Evolutionary conservation across 2,797 vertebrate genomes (phyloP).

Genomic region (Siniperca scherzeri): DNA sequence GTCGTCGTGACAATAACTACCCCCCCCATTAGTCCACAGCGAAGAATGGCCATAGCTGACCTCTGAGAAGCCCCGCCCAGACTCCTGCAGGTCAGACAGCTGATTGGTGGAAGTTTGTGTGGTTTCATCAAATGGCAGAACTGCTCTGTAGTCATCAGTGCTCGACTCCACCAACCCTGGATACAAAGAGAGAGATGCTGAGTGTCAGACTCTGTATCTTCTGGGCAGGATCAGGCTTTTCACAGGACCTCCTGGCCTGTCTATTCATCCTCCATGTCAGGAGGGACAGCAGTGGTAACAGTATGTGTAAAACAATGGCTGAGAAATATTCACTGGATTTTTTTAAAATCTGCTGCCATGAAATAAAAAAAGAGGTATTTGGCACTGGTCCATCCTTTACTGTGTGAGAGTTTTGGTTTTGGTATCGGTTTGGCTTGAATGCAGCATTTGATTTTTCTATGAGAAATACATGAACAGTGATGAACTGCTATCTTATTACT

Average conservation of each 20-base stretch:
- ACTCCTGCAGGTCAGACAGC: conserved; percentile 63
- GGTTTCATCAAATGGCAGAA: conserved; percentile 65
- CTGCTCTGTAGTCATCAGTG: conserved; percentile 75
- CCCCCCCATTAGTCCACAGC: conserved; percentile 68
- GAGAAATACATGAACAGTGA: not conserved
- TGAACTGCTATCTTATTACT: not conserved
- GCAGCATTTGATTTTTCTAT: no score
- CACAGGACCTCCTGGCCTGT: not conserved
- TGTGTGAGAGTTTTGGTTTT: no score
- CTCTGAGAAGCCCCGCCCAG: conserved; percentile 72
- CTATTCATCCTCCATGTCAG: not conserved
- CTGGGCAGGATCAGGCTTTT: not conserved
- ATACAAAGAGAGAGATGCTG: conserved; percentile 13
- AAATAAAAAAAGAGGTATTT: not conserved
- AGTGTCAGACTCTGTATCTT: not conserved
- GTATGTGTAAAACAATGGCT: no score
- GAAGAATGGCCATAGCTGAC: conserved; percentile 74
- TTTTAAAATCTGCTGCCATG: not conserved
- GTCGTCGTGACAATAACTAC: conserved; percentile 41
- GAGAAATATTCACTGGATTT: no score
- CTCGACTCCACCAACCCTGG: conserved; percentile 81
- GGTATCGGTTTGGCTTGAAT: no score
- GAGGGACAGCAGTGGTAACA: no score
- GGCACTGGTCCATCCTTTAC: no score
- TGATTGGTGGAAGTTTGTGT: conserved; percentile 54